Percentiles rank a stretch among this genome's conserved stretches.
phyloP scores from a whole-genome alignment of 2,888 invertebrate genomes.

The Meganola albula region DNA sequence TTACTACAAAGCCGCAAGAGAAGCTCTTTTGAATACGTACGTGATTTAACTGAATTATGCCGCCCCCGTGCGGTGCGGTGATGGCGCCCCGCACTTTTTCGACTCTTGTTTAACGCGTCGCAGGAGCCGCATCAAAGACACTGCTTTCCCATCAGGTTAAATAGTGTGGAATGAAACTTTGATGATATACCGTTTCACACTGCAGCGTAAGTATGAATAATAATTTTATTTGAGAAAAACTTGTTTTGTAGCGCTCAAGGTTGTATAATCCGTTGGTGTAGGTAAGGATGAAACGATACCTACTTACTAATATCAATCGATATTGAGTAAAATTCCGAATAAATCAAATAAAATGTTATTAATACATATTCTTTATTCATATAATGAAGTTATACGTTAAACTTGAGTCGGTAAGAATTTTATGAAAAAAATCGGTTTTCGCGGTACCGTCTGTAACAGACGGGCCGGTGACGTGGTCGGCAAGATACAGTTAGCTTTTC shows the following conservation, averaged over 20 bases:
- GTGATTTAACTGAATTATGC: constrained; percentile 67
- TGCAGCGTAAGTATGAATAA: too few species aligned
- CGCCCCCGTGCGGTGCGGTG: constrained; percentile 40
- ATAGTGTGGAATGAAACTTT: constrained; percentile 40
- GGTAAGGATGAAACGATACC: too few species aligned
- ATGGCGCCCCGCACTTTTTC: constrained; percentile 37
- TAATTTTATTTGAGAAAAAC: too few species aligned
- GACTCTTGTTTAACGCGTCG: constrained; percentile 64
- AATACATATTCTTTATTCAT: neutral
- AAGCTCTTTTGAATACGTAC: constrained; percentile 46
- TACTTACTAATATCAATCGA: too few species aligned
- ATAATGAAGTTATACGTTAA: neutral
- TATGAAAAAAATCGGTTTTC: too few species aligned
- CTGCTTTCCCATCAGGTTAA: constrained; percentile 38
- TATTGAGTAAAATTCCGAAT: too few species aligned
- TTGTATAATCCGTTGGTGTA: too few species aligned
- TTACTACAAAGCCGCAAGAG: constrained; percentile 31
- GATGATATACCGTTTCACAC: constrained; percentile 11
- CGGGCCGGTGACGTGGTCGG: too few species aligned
- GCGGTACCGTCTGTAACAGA: too few species aligned
- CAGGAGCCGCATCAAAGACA: constrained; percentile 59
- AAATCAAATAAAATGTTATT: too few species aligned
- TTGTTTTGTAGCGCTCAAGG: too few species aligned
- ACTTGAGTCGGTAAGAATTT: neutral
- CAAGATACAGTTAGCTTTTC: too few species aligned